Base-by-base conservation (phyloP, 2,888 invertebrate genomes). In the Thereva unica region DNA sequence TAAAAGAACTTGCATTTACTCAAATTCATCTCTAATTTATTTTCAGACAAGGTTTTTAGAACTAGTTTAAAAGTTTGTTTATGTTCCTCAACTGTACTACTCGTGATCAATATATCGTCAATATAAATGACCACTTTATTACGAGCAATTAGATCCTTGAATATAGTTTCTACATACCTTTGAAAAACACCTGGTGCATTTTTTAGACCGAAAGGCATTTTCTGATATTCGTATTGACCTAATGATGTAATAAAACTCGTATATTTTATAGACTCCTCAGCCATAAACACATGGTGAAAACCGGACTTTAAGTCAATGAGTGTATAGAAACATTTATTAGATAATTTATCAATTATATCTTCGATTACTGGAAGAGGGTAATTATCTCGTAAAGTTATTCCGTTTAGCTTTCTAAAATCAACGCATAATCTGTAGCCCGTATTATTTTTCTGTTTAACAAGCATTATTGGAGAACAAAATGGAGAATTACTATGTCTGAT, bases 61-160 rank as follows among this genome's bases (percentile, higher is more conserved):
- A 72, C 72, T 66, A 68, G 41, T 12, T 52, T 69, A 12, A 71
- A 64, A 35, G 68, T 68, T 34, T 67, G 8, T 9, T 73, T 64
- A 70, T 73, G 73, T 55, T 72, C 67, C 3, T 71, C 67, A 55
- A 71, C 49, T 57, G 68, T 57, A 35, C 59, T 64, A n/a, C 69
- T 71, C 5, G 71, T 69, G 3, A 74, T 64, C 67, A 75, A 64
- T 9, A 76, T 71, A 56, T 75, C 74, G 47, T 75, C 74, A 49
- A 75, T 67, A 67, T 75, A 75, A 35, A 74, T 70, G 12, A 68
- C 41, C 5, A 73, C 54, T 53, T 71, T 69, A 9, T 67, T 67
- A 1, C 56, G 66, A 37, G 42, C 44, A 45, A 74, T 66, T n/a
- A 71, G 57, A 56, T 71, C 66, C 6, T 50, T 49, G 67, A 74